phyloP scores from a whole-genome alignment of 2,797 vertebrate species.

The Accipiter badius region DNA sequence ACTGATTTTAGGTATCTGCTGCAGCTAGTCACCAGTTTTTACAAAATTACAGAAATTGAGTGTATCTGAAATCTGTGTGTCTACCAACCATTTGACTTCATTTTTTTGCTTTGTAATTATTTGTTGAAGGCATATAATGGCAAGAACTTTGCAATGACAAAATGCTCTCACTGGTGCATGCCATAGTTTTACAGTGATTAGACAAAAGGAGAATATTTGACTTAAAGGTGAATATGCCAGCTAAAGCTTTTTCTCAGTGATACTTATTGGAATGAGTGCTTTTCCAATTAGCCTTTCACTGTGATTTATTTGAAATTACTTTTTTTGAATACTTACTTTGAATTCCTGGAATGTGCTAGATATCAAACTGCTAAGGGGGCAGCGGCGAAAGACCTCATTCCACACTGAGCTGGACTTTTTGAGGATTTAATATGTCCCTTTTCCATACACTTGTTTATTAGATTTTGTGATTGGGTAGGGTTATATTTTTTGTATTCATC shows the following conservation, averaged over 20 bases:
- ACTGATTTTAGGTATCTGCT: not conserved
- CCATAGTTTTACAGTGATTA: not conserved
- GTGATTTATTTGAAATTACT: not conserved
- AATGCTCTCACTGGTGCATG: not conserved
- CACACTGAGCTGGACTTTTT: not conserved
- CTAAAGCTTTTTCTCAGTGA: not conserved
- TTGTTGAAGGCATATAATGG: not conserved
- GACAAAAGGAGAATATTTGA: not conserved
- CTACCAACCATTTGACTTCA: not conserved
- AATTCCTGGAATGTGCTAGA: not conserved
- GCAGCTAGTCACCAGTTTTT: not conserved
- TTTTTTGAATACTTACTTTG: not conserved
- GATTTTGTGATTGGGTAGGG: not conserved
- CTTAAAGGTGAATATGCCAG: accelerated
- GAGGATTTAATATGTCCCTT: not conserved
- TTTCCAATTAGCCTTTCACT: not conserved
- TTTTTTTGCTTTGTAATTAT: not conserved
- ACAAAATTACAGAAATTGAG: not conserved
- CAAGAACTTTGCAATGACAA: not conserved
- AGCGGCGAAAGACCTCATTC: not conserved
- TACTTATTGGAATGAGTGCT: not conserved
- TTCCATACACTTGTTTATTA: not conserved
- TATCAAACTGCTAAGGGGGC: not conserved
- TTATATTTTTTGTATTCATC: not conserved
- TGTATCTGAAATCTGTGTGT: not conserved